Evolutionary conservation across 2,888 invertebrate species (phyloP), one percentile per base, ranked within the genome.

Genomic region (Agrotis segetum): DNA sequence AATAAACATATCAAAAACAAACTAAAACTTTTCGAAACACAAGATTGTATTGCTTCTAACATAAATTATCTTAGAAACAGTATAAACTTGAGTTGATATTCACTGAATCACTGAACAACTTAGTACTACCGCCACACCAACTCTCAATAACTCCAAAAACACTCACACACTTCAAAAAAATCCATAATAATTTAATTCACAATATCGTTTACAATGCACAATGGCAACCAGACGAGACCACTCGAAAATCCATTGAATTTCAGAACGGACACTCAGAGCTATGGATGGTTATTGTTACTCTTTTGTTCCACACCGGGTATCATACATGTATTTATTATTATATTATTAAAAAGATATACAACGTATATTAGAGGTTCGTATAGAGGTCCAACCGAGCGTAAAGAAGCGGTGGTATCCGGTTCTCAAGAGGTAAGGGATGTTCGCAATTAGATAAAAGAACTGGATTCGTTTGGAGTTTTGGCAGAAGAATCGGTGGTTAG

Each of bases 331-430:
- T 91, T 92, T 85, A 85, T 86, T 86, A 85, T 86, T 79, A 86
- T 86, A 86, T 82, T 86, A 95, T 95, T 94, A 95, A 95, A 95
- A 92, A 93, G 92, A 94, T 95, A 95, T 95, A 93, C 92, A 90
- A 89, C 90, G 88, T 88, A 89, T 88, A 92, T 94, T 92, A 93
- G 84, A 84, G 80, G 85, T 84, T 86, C 87, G 55, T 58, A 91
- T 93, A 92, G 87, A 88, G 78, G 88, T 82, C 88, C 94, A 90
- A 88, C 91, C 93, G 92, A 91, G 95, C 95, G 95, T 90, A 90
- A 94, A 94, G 92, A 92, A 87, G 87, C 91, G 90, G 90, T 90
- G 90, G 94, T 91, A 95, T 95, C 96, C 95, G 95, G 96, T 96
- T 94, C 87, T 95, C 88, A 89, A 96, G 95, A 93, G 95, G 92